Conservation (phyloP, 2,888 invertebrate species). For the Diploptera punctata region DNA sequence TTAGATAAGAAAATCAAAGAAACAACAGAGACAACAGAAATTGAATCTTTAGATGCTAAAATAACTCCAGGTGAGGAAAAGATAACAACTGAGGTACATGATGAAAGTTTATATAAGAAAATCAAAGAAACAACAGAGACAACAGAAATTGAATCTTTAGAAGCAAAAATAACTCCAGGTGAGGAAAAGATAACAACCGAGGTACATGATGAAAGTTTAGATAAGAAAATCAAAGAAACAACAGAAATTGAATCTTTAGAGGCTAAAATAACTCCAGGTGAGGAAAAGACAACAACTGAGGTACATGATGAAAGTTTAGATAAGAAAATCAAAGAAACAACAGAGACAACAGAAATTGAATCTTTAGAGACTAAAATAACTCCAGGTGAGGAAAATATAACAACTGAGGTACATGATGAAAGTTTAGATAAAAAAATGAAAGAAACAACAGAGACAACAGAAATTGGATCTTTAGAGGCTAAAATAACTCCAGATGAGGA, state of each 20-base stretch:
- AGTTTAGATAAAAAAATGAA: conserved; percentile 34
- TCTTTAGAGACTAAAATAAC: neutral
- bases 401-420: too few relatives aligned
- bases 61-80: neutral
- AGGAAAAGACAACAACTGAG: too few relatives aligned
- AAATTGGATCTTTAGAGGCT: neutral
- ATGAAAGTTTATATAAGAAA: conserved; percentile 37
- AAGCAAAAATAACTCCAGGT: conserved; percentile 9
- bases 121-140: neutral
- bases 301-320: too few relatives aligned
- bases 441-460: neutral
- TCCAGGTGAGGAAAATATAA: neutral
- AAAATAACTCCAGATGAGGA: conserved; percentile 5
- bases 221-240: too few relatives aligned
- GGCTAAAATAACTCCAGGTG: too few relatives aligned
- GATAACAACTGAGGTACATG: neutral
- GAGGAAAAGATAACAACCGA: neutral
- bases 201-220: too few relatives aligned
- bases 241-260: too few relatives aligned
- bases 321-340: too few relatives aligned
- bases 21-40: too few relatives aligned
- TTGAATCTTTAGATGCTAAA: neutral
- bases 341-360: too few relatives aligned
- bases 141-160: neutral
- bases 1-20: too few relatives aligned